Evolutionary conservation across 2,888 invertebrate species (phyloP), one percentile per base, ranked within the genome.

Genomic region (Aporophyla lueneburgensis): DNA sequence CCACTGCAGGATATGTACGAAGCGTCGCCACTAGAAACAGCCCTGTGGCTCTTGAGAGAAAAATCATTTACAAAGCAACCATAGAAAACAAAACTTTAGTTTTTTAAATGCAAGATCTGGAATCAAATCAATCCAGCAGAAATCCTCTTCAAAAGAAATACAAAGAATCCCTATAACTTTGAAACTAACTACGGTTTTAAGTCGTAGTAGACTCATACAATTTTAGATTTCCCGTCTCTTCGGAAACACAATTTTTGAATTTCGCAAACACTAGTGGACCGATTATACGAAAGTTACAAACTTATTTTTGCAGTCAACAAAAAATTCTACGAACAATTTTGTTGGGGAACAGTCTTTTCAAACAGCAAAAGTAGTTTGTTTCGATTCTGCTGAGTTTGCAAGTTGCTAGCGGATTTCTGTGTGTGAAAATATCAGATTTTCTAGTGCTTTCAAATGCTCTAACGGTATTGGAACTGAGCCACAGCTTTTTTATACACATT

Each of bases 351-450:
- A 43, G 51, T 14, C 19, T 78, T 80, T 71, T 70, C 1, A 58
- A 73, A 71, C 58, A 33, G 70, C 63, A 75, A 70, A 9, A 58
- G 19, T 51, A 67, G 46, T 75, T 86, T 63, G 77, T 67, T 21
- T 9, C 51, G 61, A 7, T 74, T 76, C 65, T 46, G 83, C 65
- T 7, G 67, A 75, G 67, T 84, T 59, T 2, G 59, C 73, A 67
- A 80, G 65, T 74, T 68, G 58, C 40, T 24, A 12, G 58, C 19
- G 66, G 63, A 74, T 74, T 71, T 33, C 33, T 80, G 51, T 75
- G 73, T 67, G 33, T 14, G 73, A 77, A 81, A 84, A 84, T 86
- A 80, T 85, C 72, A 68, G 82, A 83, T 87, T 81, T 83, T 80
- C 75, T 70, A 82, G 84, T 71, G 69, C 75, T 76, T 84, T 80